Percentiles rank a stretch among this genome's conserved stretches.
Evolutionary conservation across 2,888 invertebrate species (phyloP).

Genomic region (Lepidocyrtinus sp.): DNA sequence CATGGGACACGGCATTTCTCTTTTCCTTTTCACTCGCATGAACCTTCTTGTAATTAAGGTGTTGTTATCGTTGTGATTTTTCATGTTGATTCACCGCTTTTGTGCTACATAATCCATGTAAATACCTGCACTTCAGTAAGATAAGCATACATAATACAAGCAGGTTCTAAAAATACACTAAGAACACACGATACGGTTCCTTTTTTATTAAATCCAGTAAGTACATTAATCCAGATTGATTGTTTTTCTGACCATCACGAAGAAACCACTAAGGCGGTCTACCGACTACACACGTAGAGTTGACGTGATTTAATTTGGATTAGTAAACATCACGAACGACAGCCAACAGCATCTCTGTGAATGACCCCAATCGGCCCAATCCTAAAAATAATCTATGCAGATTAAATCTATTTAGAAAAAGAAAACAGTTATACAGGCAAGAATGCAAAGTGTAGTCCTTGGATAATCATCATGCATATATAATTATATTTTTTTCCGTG

Average conservation of each 20-base stretch:
- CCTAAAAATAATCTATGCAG: no score
- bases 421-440: constrained; percentile 5
- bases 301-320: constrained; percentile 53
- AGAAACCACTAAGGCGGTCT: constrained; percentile 5
- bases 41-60: neutral
- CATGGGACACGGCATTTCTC: neutral
- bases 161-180: constrained; percentile 4
- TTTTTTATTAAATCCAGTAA: neutral
- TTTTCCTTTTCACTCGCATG: neutral
- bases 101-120: neutral
- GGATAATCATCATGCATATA: no score
- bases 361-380: constrained; percentile 23
- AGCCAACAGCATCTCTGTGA: neutral
- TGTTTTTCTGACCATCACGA: constrained; percentile 6
- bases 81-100: constrained; percentile 12
- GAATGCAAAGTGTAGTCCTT: constrained; percentile 12
- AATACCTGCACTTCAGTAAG: neutral
- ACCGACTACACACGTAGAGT: constrained; percentile 39
- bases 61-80: neutral
- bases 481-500: constrained; percentile 11
- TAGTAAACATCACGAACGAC: no score
- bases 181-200: no score
- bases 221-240: neutral
- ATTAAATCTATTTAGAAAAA: constrained; percentile 29
- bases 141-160: no score